Evolutionary conservation across 2,888 invertebrate genomes (phyloP), one percentile per base, ranked within the genome.

Genomic region (Tachina lurida): DNA sequence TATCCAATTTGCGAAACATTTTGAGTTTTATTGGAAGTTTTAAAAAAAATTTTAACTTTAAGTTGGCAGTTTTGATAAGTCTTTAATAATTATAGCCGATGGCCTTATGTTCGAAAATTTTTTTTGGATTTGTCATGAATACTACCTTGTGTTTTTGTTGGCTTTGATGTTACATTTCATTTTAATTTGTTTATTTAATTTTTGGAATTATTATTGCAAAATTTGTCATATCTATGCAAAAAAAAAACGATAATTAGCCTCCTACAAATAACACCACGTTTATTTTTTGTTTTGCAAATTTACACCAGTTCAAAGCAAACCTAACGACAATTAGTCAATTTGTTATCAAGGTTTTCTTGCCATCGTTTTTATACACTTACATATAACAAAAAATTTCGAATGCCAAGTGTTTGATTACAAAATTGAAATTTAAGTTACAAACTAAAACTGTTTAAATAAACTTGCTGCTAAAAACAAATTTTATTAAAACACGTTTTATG

Each of bases 321-420:
- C 41, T 43, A 31, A 45, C 60, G 45, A 12, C 45, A 60, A 45
- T 17, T 39, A 68, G 52, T 62, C 70, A 62, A 70, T 79, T 71
- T 71, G 78, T n/a, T 49, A 80, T 80, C 80, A 80, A 80, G 80
- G 80, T 74, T 73, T 74, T 49, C 73, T 74, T 58, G 49, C 67
- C 73, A 73, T 56, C 39, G 31, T 7, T 68, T 58, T 52, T 9
- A 43, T 22, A 22, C 49, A 43, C 63, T 75, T 41, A 22, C n/a
- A 67, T 22, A 67, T 39, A 58, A 58, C 41, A 39, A 67, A n/a
- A 60, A 77, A 65, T 62, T 62, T 74, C 67, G 76, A 77, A 77
- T 77, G 76, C 80, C 80, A 80, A 80, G 65, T 74, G 71, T 79
- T 71, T 56, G 65, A 58, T 65, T 47, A 47, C 73, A 65, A 79